These are phyloP conservation scores for Muscina levida DNA, from an alignment of 2,888 invertebrate species.

Conservation along the genomic window DNA sequence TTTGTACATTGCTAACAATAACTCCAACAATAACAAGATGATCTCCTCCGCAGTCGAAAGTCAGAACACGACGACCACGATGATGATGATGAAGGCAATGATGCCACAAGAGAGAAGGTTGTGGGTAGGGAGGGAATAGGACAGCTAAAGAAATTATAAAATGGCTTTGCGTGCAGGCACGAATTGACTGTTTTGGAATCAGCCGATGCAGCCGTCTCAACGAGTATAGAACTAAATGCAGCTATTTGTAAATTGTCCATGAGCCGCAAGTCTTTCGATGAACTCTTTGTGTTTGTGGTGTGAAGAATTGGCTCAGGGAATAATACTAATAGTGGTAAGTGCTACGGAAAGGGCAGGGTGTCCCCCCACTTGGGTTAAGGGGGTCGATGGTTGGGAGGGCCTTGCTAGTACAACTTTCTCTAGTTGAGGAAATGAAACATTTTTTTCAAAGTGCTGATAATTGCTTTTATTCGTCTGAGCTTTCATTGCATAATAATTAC, in stretches of 20 bases:
- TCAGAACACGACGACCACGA: neutral
- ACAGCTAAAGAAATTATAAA: slow-evolving; percentile 13
- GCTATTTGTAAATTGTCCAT: slow-evolving; percentile 41
- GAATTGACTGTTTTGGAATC: slow-evolving; percentile 16
- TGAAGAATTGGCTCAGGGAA: slow-evolving; percentile 20
- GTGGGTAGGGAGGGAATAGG: too few relatives aligned
- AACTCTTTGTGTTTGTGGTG: neutral
- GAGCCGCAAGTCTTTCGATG: neutral
- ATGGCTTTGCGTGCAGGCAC: slow-evolving; percentile 45
- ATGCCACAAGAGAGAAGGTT: neutral
- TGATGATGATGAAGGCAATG: neutral
- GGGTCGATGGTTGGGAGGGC: neutral
- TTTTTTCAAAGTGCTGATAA: slow-evolving; percentile 8
- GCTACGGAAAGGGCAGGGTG: neutral
- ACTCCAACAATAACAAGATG: slow-evolving; percentile 3
- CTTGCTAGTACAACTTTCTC: slow-evolving; percentile 11
- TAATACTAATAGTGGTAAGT: neutral
- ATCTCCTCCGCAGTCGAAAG: slow-evolving; percentile 23
- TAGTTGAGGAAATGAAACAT: slow-evolving; percentile 5
- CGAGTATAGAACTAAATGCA: neutral
- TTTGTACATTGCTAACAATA: slow-evolving; percentile 45
- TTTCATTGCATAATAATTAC: slow-evolving; percentile 7
- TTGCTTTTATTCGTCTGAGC: neutral
- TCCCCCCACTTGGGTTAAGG: neutral
- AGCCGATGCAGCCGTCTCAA: neutral